Percentiles rank a stretch among this genome's conserved stretches.
Conservation (phyloP, 2,797 vertebrate species). For the Coilia nasus region DNA sequence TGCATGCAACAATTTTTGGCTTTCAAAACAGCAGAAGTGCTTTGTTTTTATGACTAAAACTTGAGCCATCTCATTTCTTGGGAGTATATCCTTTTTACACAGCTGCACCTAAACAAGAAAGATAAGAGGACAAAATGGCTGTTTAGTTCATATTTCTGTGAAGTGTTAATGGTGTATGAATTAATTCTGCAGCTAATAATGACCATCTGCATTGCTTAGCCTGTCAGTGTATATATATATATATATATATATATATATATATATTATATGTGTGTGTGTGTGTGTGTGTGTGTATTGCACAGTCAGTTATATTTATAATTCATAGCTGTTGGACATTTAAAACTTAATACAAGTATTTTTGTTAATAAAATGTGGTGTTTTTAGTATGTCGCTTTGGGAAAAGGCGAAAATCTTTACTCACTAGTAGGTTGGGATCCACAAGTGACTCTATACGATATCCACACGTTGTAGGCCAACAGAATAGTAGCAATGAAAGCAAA, state of each 20-base stretch:
- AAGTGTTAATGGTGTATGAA: neutral
- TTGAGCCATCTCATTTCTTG: slow-evolving; percentile 5
- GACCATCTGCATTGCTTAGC: neutral
- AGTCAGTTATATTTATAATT: no score
- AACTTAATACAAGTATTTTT: no score
- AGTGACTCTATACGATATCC: slow-evolving; percentile 88
- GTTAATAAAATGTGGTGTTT: neutral
- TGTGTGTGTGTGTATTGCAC: no score
- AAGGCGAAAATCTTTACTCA: slow-evolving; percentile 61
- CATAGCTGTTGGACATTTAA: no score
- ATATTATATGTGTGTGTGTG: no score
- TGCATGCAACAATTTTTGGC: neutral
- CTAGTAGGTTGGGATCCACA: slow-evolving; percentile 85
- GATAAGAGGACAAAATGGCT: neutral
- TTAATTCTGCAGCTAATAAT: no score
- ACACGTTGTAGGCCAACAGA: slow-evolving; percentile 85
- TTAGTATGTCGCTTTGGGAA: no score
- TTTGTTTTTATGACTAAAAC: neutral
- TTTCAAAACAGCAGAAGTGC: slow-evolving; percentile 17
- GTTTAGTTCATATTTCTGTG: neutral
- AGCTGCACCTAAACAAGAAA: slow-evolving; percentile 58
- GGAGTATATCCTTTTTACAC: slow-evolving; percentile 52
- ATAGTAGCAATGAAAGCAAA: slow-evolving; percentile 90
- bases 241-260: no score
- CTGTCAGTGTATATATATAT: no score